Conservation (phyloP, 2,113 vertebrate genomes). For the Seriola rivoliana region DNA sequence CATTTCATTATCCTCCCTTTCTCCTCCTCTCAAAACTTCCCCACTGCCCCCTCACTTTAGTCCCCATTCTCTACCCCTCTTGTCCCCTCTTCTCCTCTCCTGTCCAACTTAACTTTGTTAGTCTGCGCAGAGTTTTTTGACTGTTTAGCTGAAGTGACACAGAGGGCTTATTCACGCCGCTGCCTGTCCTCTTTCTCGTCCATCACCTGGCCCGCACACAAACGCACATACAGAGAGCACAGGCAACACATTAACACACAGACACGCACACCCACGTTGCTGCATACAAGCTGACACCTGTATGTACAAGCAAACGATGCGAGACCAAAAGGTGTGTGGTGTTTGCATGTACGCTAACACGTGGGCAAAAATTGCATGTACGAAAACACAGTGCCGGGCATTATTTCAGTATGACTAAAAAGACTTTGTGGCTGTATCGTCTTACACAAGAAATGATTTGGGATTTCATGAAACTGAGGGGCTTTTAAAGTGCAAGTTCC, state of each 20-base stretch:
- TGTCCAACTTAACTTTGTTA: constrained; percentile 39
- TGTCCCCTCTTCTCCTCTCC: neutral
- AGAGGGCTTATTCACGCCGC: constrained; percentile 42
- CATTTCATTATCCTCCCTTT: neutral
- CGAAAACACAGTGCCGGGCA: too few species aligned
- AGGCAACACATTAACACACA: neutral
- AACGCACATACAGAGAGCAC: neutral
- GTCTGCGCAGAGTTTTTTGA: constrained; percentile 19
- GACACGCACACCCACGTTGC: neutral
- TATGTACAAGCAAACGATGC: neutral
- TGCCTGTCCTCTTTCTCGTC: constrained; percentile 42
- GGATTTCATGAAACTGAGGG: neutral
- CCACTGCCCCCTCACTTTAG: neutral
- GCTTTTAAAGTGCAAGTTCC: neutral
- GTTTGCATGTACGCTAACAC: too few species aligned
- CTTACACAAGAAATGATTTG: neutral
- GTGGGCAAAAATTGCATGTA: too few species aligned
- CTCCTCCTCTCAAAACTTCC: neutral
- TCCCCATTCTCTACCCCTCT: neutral
- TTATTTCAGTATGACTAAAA: too few species aligned
- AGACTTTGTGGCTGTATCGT: too few species aligned
- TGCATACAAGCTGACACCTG: constrained; percentile 7
- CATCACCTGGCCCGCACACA: constrained; percentile 20
- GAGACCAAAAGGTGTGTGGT: neutral
- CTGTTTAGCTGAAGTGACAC: constrained; percentile 57